These are phyloP conservation scores for Gisinianus flammeolus DNA, from an alignment of 2,888 invertebrate genomes.

Conservation along the genomic window DNA sequence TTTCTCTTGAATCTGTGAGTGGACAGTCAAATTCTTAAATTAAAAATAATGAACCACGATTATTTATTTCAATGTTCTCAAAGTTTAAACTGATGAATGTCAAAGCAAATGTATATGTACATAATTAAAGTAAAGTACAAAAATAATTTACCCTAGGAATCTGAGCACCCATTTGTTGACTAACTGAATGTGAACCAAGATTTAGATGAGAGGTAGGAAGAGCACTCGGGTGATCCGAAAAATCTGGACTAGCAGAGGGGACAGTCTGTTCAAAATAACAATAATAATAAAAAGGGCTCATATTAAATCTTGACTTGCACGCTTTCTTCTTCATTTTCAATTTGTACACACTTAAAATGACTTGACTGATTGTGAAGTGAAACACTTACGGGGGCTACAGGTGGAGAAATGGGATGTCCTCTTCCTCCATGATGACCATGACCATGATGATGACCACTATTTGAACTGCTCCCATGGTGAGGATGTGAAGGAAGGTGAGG, in stretches of 20 bases:
- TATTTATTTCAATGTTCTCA: not conserved
- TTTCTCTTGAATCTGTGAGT: constrained; percentile 23
- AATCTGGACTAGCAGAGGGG: constrained; percentile 37
- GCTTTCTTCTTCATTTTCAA: too few relatives aligned
- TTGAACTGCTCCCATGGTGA: constrained; percentile 41
- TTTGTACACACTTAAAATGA: too few relatives aligned
- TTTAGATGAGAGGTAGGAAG: constrained; percentile 47
- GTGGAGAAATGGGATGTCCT: constrained; percentile 49
- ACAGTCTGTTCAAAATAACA: too few relatives aligned
- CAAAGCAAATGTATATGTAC: not conserved
- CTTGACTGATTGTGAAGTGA: constrained; percentile 46
- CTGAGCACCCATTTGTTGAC: constrained; percentile 54
- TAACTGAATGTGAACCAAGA: constrained; percentile 55
- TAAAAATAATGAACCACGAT: not conserved
- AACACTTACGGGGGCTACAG: constrained; percentile 50
- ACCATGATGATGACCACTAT: constrained; percentile 3
- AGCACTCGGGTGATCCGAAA: constrained; percentile 33
- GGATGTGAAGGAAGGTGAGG: constrained; percentile 41
- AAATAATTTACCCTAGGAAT: constrained; percentile 52
- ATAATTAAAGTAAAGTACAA: not conserved
- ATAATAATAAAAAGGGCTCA: constrained; percentile 52
- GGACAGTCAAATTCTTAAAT: too few relatives aligned
- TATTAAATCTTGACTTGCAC: too few relatives aligned
- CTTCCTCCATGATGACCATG: constrained; percentile 28
- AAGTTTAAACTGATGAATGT: not conserved